phyloP scores from a whole-genome alignment of 1,140 invertebrate genomes.

The Metopolophium dirhodum region DNA sequence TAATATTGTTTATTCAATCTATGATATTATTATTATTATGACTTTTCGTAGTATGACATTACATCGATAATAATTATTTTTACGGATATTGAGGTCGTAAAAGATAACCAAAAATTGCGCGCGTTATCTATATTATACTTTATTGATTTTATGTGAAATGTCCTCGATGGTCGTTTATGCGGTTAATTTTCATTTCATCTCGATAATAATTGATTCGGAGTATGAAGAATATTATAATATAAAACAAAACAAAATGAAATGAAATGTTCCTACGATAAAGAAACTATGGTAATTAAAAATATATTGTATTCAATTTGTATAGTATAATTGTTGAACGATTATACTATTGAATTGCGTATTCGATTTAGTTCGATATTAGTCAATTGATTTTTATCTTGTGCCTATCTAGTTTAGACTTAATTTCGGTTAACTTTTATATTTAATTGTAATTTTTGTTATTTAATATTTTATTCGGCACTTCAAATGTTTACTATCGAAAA shows the following conservation, averaged over 20 bases:
- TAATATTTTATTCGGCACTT: not conserved
- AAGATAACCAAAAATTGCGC: not conserved
- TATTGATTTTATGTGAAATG: not conserved
- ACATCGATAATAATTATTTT: not conserved
- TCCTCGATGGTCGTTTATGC: not conserved
- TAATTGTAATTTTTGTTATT: not conserved
- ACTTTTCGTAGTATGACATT: not conserved
- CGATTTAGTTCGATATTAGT: not conserved
- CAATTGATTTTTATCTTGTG: not conserved
- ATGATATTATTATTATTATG: not conserved
- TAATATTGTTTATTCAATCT: not conserved
- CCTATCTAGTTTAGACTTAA: not conserved
- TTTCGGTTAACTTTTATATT: not conserved
- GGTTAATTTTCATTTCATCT: not conserved
- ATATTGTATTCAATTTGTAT: not conserved
- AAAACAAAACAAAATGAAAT: not conserved
- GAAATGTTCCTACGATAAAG: not conserved
- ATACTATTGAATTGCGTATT: not conserved
- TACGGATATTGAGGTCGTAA: not conserved
- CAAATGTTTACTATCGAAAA: not conserved
- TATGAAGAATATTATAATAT: not conserved
- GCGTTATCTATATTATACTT: not conserved
- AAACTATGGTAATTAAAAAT: not conserved
- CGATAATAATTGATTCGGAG: not conserved
- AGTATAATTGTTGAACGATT: not conserved